Percentiles rank a stretch among this genome's conserved stretches.
phyloP scores from a whole-genome alignment of 2,888 invertebrate genomes.

The Brenthis ino region DNA sequence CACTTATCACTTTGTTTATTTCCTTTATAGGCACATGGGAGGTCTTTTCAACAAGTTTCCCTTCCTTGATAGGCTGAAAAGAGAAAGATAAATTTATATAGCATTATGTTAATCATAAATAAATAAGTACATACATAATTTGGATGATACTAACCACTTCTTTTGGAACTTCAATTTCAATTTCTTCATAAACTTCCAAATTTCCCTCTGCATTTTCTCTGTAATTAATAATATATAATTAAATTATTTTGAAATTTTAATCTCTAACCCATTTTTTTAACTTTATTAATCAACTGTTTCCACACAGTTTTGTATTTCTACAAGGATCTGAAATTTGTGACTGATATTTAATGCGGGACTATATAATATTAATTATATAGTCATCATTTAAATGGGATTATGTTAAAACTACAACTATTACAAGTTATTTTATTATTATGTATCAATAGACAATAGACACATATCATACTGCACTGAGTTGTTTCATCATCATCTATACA shows the following conservation, averaged over 20 bases:
- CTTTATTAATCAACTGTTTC: too few relatives aligned
- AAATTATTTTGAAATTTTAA: not conserved
- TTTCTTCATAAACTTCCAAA: constrained; percentile 79
- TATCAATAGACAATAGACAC: too few relatives aligned
- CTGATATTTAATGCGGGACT: too few relatives aligned
- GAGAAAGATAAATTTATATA: constrained; percentile 25
- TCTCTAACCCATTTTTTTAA: too few relatives aligned
- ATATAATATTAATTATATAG: too few relatives aligned
- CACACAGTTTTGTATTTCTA: too few relatives aligned
- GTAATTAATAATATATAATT: constrained; percentile 42
- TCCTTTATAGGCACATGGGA: constrained; percentile 63
- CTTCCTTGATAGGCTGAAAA: constrained; percentile 64
- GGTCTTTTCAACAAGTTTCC: constrained; percentile 52
- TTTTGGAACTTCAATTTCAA: constrained; percentile 73
- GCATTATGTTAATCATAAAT: not conserved
- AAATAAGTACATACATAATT: constrained; percentile 1
- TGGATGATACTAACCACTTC: constrained; percentile 59
- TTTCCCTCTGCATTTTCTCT: constrained; percentile 78
- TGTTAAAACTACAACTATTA: too few relatives aligned
- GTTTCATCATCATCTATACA: too few relatives aligned
- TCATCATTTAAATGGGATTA: too few relatives aligned
- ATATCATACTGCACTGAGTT: too few relatives aligned
- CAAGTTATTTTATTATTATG: too few relatives aligned
- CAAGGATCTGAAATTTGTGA: too few relatives aligned
- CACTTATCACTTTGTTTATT: constrained; percentile 58